phyloP scores from a whole-genome alignment of 2,113 vertebrate genomes.

The Malurus alboscapulatus region DNA sequence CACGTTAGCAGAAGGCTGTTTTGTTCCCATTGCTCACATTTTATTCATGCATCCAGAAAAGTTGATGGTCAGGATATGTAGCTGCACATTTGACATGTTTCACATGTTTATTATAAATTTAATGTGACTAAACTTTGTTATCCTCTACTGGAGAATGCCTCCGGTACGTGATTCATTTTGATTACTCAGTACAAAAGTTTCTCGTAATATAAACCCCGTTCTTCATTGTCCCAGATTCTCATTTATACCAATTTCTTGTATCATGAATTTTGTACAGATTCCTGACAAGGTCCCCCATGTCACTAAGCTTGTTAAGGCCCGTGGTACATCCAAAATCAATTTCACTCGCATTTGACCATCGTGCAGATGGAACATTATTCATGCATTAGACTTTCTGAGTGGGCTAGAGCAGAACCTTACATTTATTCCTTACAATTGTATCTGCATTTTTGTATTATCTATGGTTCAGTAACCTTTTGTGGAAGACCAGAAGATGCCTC shows the following conservation, averaged over 20 bases:
- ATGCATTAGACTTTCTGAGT: slow-evolving; percentile 66
- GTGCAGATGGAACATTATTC: slow-evolving; percentile 64
- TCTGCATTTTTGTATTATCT: slow-evolving; percentile 62
- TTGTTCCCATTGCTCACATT: not conserved
- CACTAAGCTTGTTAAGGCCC: slow-evolving; percentile 53
- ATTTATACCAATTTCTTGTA: slow-evolving; percentile 65
- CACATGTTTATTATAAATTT: slow-evolving; percentile 54
- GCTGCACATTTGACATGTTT: slow-evolving; percentile 15
- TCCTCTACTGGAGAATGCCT: not conserved
- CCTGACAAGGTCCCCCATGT: slow-evolving; percentile 63
- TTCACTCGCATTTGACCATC: slow-evolving; percentile 63
- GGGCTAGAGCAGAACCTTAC: slow-evolving; percentile 42
- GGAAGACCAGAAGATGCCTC: slow-evolving; percentile 53
- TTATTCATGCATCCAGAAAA: slow-evolving; percentile 23
- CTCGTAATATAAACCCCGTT: not conserved
- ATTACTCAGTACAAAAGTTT: slow-evolving; percentile 45
- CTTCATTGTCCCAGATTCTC: slow-evolving; percentile 43
- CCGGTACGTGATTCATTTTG: not conserved
- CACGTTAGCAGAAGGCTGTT: not conserved
- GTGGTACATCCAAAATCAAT: slow-evolving; percentile 66
- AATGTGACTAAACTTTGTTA: slow-evolving; percentile 55
- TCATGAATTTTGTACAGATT: slow-evolving; percentile 69
- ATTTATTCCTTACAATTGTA: slow-evolving; percentile 64
- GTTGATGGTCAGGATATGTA: slow-evolving; percentile 38
- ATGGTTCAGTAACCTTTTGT: slow-evolving; percentile 62